Base-by-base conservation (phyloP, 2,113 vertebrate species). In the Phyllostomus hastatus region DNA sequence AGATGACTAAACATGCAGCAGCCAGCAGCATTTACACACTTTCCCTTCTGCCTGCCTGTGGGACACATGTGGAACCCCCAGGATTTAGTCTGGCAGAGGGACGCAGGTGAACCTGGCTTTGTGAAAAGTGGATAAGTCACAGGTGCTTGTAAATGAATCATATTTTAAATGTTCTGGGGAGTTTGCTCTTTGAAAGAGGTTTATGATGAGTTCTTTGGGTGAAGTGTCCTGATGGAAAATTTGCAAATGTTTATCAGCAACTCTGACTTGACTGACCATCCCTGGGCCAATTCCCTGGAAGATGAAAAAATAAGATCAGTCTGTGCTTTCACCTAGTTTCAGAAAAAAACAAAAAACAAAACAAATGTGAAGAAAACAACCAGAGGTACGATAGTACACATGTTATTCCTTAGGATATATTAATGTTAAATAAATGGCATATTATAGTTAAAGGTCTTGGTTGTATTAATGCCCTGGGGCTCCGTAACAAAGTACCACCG, bases 1-100 rank as follows among this genome's bases (percentile, higher is more conserved):
- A 93, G 76, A 94, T 73, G 97, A 85, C 97, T 95, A 9, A 17
- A 26, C 41, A 35, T n/a, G 14, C 41, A 41, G 52, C 48, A 4
- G 83, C 61, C 24, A 0, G 14, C 10, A 24, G 22, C 5, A 5
- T 5, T 10, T 0, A 6, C 19, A 1, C 0, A 24, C 17, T 7
- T 26, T 28, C 17, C 12, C 76, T 14, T 12, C 76, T 7, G 15
- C 1, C 0, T 5, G n/a, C 7, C 59, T 0, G 7, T 0, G 0
- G 88, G 91, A 19, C 1, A n/a, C 7, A 0, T 2, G 0, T 2
- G 3, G 76, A 5, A 0, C 12, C 52, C 67, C 3, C 1, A 10
- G 41, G 28, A 33, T 5, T 4, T 4, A 24, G 10, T 4, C 67
- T 2, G 0, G 35, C 50, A 19, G 31, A 12, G 50, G 4, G 81